Conservation (phyloP, 2,797 vertebrate species). For the Nannoperca australis region DNA sequence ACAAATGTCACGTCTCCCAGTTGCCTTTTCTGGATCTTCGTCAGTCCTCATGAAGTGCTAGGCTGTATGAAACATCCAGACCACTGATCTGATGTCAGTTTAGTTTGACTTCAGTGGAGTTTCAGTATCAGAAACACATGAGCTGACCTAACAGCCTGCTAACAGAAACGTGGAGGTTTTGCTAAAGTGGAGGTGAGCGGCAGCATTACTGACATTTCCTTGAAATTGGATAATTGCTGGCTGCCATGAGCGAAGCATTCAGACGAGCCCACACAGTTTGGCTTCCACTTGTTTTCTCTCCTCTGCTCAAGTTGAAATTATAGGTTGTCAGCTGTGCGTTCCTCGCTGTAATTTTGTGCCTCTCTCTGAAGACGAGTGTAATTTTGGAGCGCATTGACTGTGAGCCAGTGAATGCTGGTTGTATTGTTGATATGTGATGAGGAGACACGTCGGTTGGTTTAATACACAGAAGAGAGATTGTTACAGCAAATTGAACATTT, state of each 20-base stretch:
- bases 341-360: slow-evolving; percentile 93
- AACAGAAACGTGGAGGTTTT: slow-evolving; percentile 79
- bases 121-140: neutral
- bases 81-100: neutral
- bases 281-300: slow-evolving; percentile 74
- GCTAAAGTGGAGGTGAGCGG: slow-evolving; percentile 87
- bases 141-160: neutral
- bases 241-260: slow-evolving; percentile 91
- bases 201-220: slow-evolving; percentile 92
- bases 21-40: too few relatives aligned
- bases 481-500: neutral
- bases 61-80: too few relatives aligned
- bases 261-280: slow-evolving; percentile 82
- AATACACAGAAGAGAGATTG: neutral
- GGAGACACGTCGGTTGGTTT: slow-evolving; percentile 21
- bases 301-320: slow-evolving; percentile 93
- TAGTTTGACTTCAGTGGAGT: neutral
- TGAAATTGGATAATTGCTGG: slow-evolving; percentile 94
- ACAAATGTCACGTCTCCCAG: too few relatives aligned
- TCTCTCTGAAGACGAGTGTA: slow-evolving; percentile 91
- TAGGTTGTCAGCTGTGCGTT: slow-evolving; percentile 92
- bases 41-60: too few relatives aligned
- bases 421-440: slow-evolving; percentile 74
- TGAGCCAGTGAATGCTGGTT: slow-evolving; percentile 85
- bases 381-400: slow-evolving; percentile 89